phyloP scores from a whole-genome alignment of 2,888 invertebrate species.

The Druceiella hillmani region DNA sequence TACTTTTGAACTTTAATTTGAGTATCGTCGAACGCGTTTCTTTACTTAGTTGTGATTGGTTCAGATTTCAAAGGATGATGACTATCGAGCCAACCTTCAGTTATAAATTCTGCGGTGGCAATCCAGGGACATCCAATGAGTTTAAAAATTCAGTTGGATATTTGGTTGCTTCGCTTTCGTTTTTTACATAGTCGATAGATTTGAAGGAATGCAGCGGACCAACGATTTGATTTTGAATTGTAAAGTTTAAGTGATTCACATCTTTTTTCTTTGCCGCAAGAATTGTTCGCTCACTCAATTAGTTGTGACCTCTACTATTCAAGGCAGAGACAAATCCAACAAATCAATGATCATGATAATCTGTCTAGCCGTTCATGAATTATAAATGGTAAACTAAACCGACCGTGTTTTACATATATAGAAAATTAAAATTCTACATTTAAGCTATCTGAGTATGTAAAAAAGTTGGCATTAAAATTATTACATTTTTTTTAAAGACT shows the following conservation, averaged over 20 bases:
- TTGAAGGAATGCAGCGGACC: not conserved
- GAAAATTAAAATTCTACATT: too few species aligned
- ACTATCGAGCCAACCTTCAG: not conserved
- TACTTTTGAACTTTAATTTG: not conserved
- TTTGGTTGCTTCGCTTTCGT: not conserved
- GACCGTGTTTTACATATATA: too few species aligned
- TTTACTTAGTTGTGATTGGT: not conserved
- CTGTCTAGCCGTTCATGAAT: too few species aligned
- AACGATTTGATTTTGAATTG: slow-evolving; percentile 1
- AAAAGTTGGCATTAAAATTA: too few species aligned
- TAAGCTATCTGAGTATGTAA: too few species aligned
- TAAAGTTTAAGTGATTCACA: not conserved
- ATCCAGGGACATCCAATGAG: too few species aligned
- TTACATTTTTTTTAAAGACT: too few species aligned
- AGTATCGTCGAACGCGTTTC: not conserved
- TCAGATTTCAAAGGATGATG: not conserved
- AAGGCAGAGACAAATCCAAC: too few species aligned
- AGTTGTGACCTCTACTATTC: too few species aligned
- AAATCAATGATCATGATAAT: too few species aligned
- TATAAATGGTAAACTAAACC: too few species aligned
- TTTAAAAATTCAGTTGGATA: slow-evolving; percentile 1
- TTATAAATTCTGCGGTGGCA: not conserved
- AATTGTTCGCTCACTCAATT: not conserved
- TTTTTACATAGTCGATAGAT: too few species aligned
- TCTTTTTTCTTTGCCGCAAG: slow-evolving; percentile 1